Conservation (phyloP, 2,797 vertebrate species). For the Buceros bicornis region DNA sequence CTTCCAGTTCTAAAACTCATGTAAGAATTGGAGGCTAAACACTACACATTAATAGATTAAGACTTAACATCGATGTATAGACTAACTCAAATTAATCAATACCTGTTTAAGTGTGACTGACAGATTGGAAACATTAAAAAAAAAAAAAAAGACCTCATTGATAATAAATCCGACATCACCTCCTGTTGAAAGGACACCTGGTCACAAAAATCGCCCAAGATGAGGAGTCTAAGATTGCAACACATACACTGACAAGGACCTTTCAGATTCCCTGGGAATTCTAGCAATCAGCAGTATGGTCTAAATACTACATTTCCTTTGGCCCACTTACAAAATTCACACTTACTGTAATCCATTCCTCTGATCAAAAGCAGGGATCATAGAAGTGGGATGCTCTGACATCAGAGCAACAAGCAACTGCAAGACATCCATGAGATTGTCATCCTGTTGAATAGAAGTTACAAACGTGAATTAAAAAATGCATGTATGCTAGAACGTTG, state of each 20-base stretch:
- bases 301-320: neutral
- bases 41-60: neutral
- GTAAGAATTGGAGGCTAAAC: neutral
- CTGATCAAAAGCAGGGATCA: conserved; percentile 97
- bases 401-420: conserved; percentile 97
- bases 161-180: neutral
- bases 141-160: neutral
- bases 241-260: neutral
- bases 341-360: conserved; percentile 94
- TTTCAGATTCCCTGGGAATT: neutral
- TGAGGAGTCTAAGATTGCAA: neutral
- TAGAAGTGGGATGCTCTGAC: conserved; percentile 94
- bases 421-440: conserved; percentile 98
- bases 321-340: neutral
- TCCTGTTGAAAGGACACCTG: conserved; percentile 11
- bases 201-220: neutral
- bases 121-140: neutral
- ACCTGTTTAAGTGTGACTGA: neutral
- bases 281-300: neutral
- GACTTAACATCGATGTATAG: neutral
- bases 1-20: neutral
- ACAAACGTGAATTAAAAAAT: neutral
- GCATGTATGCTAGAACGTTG: fast-evolving
- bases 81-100: neutral
- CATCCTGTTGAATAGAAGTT: conserved; percentile 85